Percentiles rank a stretch among this genome's conserved stretches.
phyloP scores from a whole-genome alignment of 2,797 vertebrate genomes.

The Thripadectes ignobilis region DNA sequence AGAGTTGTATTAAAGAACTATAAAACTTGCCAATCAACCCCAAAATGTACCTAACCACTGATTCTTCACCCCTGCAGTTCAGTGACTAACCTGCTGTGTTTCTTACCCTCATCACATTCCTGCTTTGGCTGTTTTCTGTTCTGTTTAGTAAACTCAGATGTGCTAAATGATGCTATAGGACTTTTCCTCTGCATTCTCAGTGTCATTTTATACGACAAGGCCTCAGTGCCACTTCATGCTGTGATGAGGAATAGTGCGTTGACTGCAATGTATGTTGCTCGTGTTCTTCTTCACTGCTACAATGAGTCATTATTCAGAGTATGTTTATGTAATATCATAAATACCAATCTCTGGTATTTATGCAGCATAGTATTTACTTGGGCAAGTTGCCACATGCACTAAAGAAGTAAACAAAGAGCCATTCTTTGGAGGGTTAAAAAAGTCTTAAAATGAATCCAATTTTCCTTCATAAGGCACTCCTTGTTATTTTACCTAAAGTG shows the following conservation, averaged over 20 bases:
- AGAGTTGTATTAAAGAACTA: background rate
- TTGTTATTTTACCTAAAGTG: conserved; percentile 76
- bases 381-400: conserved; percentile 81
- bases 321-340: conserved; percentile 79
- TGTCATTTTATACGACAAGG: fast-evolving
- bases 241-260: conserved; percentile 13
- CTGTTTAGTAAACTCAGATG: background rate
- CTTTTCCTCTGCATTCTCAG: background rate
- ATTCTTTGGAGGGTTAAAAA: conserved; percentile 79
- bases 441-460: conserved; percentile 75
- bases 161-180: background rate
- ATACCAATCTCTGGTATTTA: conserved; percentile 79
- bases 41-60: background rate
- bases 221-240: background rate
- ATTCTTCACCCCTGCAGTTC: background rate
- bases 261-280: conserved; percentile 8
- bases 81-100: background rate
- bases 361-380: conserved; percentile 77
- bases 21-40: background rate
- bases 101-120: background rate
- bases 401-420: conserved; percentile 81
- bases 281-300: conserved; percentile 69
- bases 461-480: conserved; percentile 78
- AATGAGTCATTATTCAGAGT: conserved; percentile 76
- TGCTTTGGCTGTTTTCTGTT: background rate